Conservation (phyloP, 1,140 invertebrate species). For the Cylas formicarius region DNA sequence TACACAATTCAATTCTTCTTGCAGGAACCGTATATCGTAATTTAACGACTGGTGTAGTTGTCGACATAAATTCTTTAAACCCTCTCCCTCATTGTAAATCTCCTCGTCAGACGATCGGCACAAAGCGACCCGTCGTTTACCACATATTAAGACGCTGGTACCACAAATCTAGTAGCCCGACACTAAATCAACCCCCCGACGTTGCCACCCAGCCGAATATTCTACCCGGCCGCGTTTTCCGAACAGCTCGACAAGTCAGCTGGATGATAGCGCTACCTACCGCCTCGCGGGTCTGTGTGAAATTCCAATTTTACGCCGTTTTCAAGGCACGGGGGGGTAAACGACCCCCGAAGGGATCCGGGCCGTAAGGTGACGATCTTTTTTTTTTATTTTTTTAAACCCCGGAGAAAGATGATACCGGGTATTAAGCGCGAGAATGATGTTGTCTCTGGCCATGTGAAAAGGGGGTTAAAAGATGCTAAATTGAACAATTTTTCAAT, state of each 20-base stretch:
- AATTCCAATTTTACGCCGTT: conserved; percentile 13
- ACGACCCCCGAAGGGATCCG: conserved; percentile 2
- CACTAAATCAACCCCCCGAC: neutral
- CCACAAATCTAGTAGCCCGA: conserved; percentile 15
- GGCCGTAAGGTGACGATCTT: neutral
- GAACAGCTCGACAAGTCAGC: too few species aligned
- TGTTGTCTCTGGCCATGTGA: conserved; percentile 21
- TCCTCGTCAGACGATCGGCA: neutral
- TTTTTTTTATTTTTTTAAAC: conserved; percentile 1
- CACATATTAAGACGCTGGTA: conserved; percentile 20
- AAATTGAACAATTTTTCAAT: conserved; percentile 26
- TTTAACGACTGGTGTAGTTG: too few species aligned
- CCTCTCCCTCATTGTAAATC: too few species aligned
- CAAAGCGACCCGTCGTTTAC: conserved; percentile 12
- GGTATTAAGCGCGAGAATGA: conserved; percentile 19
- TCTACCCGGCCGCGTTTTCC: neutral
- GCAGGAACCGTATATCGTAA: too few species aligned
- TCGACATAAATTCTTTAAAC: too few species aligned
- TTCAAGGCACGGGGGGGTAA: conserved; percentile 11
- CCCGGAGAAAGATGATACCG: conserved; percentile 19
- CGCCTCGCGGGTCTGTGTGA: conserved; percentile 7
- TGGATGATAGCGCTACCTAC: neutral
- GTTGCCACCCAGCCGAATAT: neutral
- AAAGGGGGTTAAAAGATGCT: conserved; percentile 19
- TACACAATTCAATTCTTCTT: too few species aligned